Evolutionary conservation across 2,113 vertebrate genomes (phyloP).

Genomic region (Meleagris gallopavo): DNA sequence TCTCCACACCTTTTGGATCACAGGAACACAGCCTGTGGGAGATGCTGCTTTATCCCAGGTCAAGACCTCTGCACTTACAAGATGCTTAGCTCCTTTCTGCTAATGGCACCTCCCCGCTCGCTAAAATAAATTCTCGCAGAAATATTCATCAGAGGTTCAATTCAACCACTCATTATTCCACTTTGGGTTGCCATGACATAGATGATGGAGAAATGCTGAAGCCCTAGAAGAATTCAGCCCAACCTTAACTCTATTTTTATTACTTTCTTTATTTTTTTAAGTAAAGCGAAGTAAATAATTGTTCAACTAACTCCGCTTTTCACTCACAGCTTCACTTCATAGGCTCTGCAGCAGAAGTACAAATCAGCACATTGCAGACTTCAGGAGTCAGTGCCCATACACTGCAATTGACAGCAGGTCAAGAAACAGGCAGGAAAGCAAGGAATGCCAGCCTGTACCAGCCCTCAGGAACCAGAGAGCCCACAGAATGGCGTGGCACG

Average conservation of each 20-base stretch:
- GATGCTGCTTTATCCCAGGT: not conserved
- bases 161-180: not conserved
- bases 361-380: rapidly evolving
- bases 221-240: not conserved
- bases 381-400: not conserved
- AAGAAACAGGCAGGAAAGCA: not conserved
- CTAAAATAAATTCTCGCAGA: not conserved
- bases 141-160: not conserved
- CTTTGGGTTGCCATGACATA: not conserved
- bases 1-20: not conserved
- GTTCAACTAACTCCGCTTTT: not conserved
- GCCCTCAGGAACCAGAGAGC: not conserved
- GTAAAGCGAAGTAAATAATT: rapidly evolving
- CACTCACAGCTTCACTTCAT: not conserved
- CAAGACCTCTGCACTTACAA: not conserved
- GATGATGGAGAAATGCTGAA: slow-evolving; percentile 4
- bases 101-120: not conserved
- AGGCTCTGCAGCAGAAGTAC: not conserved
- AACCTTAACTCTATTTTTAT: not conserved
- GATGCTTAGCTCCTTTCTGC: not conserved
- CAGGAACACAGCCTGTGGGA: not conserved
- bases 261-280: not conserved
- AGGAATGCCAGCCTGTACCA: rapidly evolving
- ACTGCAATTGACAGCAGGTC: rapidly evolving
- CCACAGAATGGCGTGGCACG: not conserved